These are phyloP conservation scores for Percopsis transmontana DNA, from an alignment of 2,113 vertebrate genomes.

Conservation along the genomic window DNA sequence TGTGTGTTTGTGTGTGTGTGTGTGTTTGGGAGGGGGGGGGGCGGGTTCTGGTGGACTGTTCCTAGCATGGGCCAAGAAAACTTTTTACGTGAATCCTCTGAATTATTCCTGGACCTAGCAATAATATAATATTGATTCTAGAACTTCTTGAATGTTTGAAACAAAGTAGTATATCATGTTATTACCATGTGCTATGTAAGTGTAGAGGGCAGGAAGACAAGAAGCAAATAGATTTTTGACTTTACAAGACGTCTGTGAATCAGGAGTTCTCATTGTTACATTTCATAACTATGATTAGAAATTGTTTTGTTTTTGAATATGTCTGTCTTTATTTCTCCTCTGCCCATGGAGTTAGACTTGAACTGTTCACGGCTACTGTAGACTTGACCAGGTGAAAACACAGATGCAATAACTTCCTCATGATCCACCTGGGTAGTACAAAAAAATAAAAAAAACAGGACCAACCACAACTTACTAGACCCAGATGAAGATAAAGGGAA, in stretches of 20 bases:
- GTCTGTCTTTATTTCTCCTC: slow-evolving; percentile 12
- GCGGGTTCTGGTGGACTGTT: slow-evolving; percentile 24
- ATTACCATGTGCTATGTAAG: slow-evolving; percentile 31
- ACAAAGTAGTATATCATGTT: slow-evolving; percentile 56
- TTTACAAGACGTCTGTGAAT: slow-evolving; percentile 1
- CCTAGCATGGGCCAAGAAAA: slow-evolving; percentile 58
- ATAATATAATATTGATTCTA: slow-evolving; percentile 62
- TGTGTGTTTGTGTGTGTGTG: too few species aligned
- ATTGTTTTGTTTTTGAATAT: slow-evolving; percentile 3
- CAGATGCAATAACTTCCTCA: slow-evolving; percentile 21
- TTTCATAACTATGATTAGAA: slow-evolving; percentile 15
- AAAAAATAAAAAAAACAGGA: slow-evolving; percentile 39
- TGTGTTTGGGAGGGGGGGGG: too few species aligned
- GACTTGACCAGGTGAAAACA: slow-evolving; percentile 31
- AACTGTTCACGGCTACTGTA: slow-evolving; percentile 42
- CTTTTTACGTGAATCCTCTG: slow-evolving; percentile 14
- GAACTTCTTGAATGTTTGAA: slow-evolving; percentile 64
- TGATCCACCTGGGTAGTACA: slow-evolving; percentile 26
- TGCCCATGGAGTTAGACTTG: slow-evolving; percentile 36
- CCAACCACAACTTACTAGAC: slow-evolving; percentile 53
- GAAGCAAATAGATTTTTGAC: slow-evolving; percentile 27
- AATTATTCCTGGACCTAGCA: slow-evolving; percentile 55
- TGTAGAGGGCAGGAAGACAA: slow-evolving; percentile 29
- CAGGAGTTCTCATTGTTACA: slow-evolving; percentile 39
- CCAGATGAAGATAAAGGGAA: slow-evolving; percentile 61